Evolutionary conservation across 2,113 vertebrate species (phyloP).

Genomic region (Rhinichthys klamathensis): DNA sequence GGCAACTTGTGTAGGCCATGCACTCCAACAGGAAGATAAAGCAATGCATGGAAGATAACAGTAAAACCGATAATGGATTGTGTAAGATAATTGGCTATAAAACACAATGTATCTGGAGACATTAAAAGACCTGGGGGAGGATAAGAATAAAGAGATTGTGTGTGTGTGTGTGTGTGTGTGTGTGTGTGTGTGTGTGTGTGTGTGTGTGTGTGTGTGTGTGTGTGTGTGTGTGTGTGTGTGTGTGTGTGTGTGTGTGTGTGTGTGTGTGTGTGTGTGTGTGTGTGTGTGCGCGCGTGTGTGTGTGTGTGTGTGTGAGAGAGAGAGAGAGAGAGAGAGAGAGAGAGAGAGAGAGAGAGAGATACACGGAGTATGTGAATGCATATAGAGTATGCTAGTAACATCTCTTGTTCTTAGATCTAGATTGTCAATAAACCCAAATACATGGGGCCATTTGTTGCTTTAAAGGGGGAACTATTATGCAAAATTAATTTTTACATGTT

Average conservation of each 20-base stretch:
- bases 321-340: constrained; percentile 28
- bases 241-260: no score
- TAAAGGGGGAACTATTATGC: constrained; percentile 35
- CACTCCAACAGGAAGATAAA: constrained; percentile 71
- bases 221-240: no score
- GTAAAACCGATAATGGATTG: constrained; percentile 78
- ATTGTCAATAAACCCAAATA: constrained; percentile 77
- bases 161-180: no score
- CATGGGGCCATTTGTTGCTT: constrained; percentile 71
- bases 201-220: no score
- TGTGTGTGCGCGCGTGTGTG: no score
- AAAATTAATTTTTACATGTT: no score
- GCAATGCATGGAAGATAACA: constrained; percentile 76
- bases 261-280: no score
- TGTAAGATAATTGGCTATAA: constrained; percentile 79
- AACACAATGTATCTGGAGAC: constrained; percentile 73
- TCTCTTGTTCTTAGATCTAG: constrained; percentile 64
- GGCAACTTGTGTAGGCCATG: constrained; percentile 48
- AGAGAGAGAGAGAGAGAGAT: constrained; percentile 30
- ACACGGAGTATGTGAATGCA: constrained; percentile 59
- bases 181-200: no score
- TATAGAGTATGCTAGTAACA: constrained; percentile 73
- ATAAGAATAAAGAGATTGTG: constrained; percentile 1
- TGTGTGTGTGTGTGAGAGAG: neutral
- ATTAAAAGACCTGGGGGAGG: constrained; percentile 75